phyloP scores from a whole-genome alignment of 2,797 vertebrate genomes.

The Darevskia mixta region DNA sequence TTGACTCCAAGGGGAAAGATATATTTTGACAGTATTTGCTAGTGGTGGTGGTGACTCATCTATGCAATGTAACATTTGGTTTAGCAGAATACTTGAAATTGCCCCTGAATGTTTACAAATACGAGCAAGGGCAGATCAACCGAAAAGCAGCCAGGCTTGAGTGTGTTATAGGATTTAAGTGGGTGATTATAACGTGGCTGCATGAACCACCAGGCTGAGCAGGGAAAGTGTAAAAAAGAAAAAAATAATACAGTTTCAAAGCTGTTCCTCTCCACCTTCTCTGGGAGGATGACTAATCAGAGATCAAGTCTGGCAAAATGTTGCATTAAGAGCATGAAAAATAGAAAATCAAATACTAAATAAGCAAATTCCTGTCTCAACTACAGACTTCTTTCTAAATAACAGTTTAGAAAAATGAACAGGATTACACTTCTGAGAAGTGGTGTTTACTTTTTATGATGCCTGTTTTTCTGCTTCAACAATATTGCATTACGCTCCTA shows the following conservation, averaged over 20 bases:
- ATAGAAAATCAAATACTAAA: conserved; percentile 27
- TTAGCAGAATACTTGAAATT: conserved; percentile 2
- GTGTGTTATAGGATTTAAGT: background rate
- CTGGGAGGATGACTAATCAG: conserved; percentile 19
- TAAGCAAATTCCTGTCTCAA: conserved; percentile 23
- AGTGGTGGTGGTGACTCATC: background rate
- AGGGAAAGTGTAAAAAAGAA: background rate
- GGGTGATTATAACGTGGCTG: background rate
- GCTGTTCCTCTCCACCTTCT: background rate
- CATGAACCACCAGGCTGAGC: background rate
- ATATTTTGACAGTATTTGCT: background rate
- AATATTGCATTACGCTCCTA: conserved; percentile 17
- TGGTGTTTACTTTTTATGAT: conserved; percentile 24
- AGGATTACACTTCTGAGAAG: conserved; percentile 27
- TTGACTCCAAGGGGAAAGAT: background rate
- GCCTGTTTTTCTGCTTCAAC: conserved; percentile 24
- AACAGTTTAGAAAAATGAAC: conserved; percentile 19
- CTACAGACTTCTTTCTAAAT: conserved; percentile 15
- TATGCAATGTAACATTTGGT: background rate
- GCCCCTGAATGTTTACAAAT: conserved; percentile 7
- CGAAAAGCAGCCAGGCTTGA: background rate
- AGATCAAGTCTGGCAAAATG: conserved; percentile 11
- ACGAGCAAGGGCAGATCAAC: background rate
- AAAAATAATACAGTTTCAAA: conserved; percentile 20
- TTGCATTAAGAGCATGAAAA: conserved; percentile 24